Base-by-base conservation (phyloP, 2,888 invertebrate species). In the Lepidocyrtinus sp. region DNA sequence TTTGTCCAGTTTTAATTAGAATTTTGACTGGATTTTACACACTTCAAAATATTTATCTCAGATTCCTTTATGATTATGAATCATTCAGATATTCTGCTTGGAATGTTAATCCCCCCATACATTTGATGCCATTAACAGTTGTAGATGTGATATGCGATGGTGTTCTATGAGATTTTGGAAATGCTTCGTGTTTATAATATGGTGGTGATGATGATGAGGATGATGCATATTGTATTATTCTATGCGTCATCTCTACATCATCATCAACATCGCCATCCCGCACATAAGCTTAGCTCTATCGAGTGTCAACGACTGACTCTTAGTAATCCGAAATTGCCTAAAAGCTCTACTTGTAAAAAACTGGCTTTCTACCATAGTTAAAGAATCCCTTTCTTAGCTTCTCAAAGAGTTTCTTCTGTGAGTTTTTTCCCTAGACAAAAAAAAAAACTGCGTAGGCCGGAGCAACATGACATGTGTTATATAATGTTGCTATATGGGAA, bases 301-400 rank as follows among this genome's bases (percentile, higher is more conserved):
- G 81, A 68, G 75, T 81, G 81, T 75, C 81, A 81, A 81, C 81
- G 81, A 81, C 69, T 71, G 74, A 22, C 64, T 64, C 62, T 73
- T n/a, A 73, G 63, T 79, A 74, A 79, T 79, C 79, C 79, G 74
- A 79, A 79, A 77, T 77, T 77, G 70, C 67, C 72, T 55, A 71
- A 61, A 72, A 76, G 61, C 36, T 36, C 65, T 55, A 12, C 24
- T 62, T 24, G 62, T 62, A 45, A 45, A 9, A 45, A 5, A 45
- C 12, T 12, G 5, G 45, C 45, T 55, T 55, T 17, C 9, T 62
- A 69, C 15, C 22, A 24, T 1, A 5, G 55, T n/a, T n/a, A 55
- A 55, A n/a, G 55, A 55, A 3, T 55, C n/a, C 55, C 17, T n/a
- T 55, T 55, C 17, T n/a, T 36, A 36, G 36, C 36, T 36, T 36